These are phyloP conservation scores for Guaruba guarouba DNA, from an alignment of 2,113 vertebrate species.

Conservation along the genomic window DNA sequence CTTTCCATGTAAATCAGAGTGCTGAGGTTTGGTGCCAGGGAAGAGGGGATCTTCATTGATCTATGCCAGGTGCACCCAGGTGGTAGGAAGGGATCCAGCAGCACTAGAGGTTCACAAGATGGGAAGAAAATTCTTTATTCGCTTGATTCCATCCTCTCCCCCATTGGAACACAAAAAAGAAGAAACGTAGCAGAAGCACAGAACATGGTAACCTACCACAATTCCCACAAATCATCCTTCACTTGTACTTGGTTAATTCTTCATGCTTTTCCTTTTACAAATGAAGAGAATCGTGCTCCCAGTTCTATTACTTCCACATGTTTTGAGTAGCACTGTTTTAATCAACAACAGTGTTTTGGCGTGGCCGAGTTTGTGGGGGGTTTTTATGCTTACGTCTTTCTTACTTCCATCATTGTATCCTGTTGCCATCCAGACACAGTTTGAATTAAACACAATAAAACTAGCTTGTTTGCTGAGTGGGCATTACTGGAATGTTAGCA, in stretches of 20 bases:
- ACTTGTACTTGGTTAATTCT: neutral
- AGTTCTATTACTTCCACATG: neutral
- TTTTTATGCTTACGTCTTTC: neutral
- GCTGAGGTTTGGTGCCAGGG: neutral
- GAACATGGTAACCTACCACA: neutral
- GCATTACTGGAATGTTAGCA: neutral
- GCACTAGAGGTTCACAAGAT: neutral
- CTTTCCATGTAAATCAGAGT: neutral
- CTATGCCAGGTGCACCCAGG: neutral
- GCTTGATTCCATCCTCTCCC: neutral
- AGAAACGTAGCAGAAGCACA: neutral
- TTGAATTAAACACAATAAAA: neutral
- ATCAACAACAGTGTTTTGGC: neutral
- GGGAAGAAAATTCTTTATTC: neutral
- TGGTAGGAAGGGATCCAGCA: neutral
- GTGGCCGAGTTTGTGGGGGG: neutral
- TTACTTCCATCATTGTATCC: neutral
- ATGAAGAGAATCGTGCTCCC: neutral
- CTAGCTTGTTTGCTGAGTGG: neutral
- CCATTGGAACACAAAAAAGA: neutral
- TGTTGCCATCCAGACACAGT: neutral
- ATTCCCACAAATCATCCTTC: neutral
- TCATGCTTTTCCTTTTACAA: neutral
- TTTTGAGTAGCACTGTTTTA: neutral
- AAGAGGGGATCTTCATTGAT: neutral